phyloP scores from a whole-genome alignment of 2,888 invertebrate species.

The Phalera bucephala region DNA sequence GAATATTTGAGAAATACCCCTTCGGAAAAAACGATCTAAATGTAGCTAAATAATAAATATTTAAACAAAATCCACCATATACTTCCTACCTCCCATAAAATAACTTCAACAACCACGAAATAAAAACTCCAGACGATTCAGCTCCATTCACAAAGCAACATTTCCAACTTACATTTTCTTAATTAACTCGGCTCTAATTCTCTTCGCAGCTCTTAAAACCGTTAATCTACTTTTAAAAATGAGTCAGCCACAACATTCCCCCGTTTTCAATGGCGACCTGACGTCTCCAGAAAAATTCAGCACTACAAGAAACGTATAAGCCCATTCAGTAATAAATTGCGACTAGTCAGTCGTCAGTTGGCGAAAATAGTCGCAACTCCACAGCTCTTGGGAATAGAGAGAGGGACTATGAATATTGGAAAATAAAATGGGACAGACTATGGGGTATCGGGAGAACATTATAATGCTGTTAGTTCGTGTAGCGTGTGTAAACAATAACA shows the following conservation, averaged over 20 bases:
- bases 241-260: constrained; percentile 1
- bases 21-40: too few species aligned
- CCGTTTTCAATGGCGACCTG: constrained; percentile 5
- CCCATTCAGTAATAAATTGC: constrained; percentile 19
- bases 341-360: constrained; percentile 23
- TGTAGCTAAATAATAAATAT: too few species aligned
- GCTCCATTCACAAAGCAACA: not conserved
- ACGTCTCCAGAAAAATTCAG: constrained; percentile 9
- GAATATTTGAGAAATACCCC: too few species aligned
- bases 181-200: not conserved
- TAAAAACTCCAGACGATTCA: too few species aligned
- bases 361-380: constrained; percentile 21
- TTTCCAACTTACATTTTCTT: not conserved
- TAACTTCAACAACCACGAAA: too few species aligned
- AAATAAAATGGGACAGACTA: not conserved
- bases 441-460: too few species aligned
- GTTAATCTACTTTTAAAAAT: constrained; percentile 1
- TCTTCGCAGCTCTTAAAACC: constrained; percentile 1
- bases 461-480: too few species aligned
- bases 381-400: constrained; percentile 6
- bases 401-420: constrained; percentile 2
- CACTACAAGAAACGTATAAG: constrained; percentile 2
- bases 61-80: too few species aligned
- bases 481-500: too few species aligned
- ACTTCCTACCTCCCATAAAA: too few species aligned